Conservation (phyloP, 2,888 invertebrate species). For the Dicyrtomina minuta region DNA sequence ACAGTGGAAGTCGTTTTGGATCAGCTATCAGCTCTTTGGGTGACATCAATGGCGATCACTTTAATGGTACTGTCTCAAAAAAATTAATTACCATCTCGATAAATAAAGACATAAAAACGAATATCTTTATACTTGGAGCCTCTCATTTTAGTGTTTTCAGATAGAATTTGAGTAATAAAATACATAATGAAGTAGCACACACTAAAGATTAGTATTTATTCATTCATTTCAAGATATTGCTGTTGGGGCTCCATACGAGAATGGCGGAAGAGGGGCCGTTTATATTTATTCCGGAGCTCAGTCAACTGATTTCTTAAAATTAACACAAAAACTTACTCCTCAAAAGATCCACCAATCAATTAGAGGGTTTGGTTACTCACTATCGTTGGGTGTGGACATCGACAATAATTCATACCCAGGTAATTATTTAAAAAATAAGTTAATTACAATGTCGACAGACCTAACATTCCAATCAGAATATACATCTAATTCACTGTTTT, state of each 20-base stretch:
- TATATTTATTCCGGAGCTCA: slow-evolving; percentile 64
- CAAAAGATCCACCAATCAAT: background rate
- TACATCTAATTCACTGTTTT: background rate
- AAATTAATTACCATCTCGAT: too few species aligned
- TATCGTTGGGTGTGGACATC: slow-evolving; percentile 64
- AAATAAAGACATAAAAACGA: too few species aligned
- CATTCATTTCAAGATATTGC: slow-evolving; percentile 64
- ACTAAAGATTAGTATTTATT: too few species aligned
- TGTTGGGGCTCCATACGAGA: slow-evolving; percentile 65
- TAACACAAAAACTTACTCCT: slow-evolving; percentile 4
- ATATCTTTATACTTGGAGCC: too few species aligned
- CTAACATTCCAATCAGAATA: background rate
- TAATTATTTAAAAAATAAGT: slow-evolving; percentile 53
- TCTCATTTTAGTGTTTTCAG: too few species aligned
- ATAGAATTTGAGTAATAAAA: too few species aligned
- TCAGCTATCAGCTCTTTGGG: slow-evolving; percentile 54
- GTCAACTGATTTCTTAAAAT: slow-evolving; percentile 57
- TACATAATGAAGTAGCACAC: too few species aligned
- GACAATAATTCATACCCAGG: slow-evolving; percentile 66
- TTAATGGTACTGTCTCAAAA: slow-evolving; percentile 63
- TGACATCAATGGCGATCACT: slow-evolving; percentile 69
- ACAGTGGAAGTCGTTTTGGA: slow-evolving; percentile 53
- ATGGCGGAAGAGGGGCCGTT: slow-evolving; percentile 62
- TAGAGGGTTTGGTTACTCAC: slow-evolving; percentile 63
- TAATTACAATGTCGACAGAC: background rate